Evolutionary conservation across 2,888 invertebrate species (phyloP), one percentile per base, ranked within the genome.

Genomic region (Tetragnatha montana): DNA sequence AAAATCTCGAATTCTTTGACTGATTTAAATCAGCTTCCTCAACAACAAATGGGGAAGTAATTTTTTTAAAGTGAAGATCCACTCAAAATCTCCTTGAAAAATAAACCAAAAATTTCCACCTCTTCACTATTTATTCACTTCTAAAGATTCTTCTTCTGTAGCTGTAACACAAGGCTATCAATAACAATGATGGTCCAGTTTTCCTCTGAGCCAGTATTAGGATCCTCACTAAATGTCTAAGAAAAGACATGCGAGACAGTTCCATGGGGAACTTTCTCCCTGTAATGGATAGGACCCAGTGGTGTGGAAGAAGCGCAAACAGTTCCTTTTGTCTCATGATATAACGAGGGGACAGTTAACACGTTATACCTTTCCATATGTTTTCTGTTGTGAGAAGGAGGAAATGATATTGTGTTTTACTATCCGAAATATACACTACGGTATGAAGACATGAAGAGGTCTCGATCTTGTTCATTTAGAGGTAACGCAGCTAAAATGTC

Each of bases 301-400:
- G 8, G 51, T n/a, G 51, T 51, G 70, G 69, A 81, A 78, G 81
- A 81, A 81, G 21, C 70, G 78, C 49, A 81, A 81, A 71, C 51
- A 60, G 47, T 82, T 78, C 78, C 14, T 71, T 22, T 87, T 81
- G 81, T 78, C 71, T 47, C 35, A 51, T 69, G 70, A 76, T 76
- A 87, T 87, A 87, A 87, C 76, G 71, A 81, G 81, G 76, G 70
- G 35, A 22, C 69, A 71, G 49, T 71, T 78, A 73, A 81, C 78
- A 82, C 22, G 51, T 69, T 17, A 78, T 70, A 60, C 4, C 60
- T 82, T 51, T 87, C 74, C 81, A 68, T 68, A 6, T 74, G 74
- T 74, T 14, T 74, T 74, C 74, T 35, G 21, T 10, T 74, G 74
- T 74, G 19, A 4, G 35, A 35, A 35, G 35, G 35, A 35, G 35